Evolutionary conservation across 1,140 invertebrate species (phyloP), one percentile per base, ranked within the genome.

Genomic region (Coenobita brevimanus): DNA sequence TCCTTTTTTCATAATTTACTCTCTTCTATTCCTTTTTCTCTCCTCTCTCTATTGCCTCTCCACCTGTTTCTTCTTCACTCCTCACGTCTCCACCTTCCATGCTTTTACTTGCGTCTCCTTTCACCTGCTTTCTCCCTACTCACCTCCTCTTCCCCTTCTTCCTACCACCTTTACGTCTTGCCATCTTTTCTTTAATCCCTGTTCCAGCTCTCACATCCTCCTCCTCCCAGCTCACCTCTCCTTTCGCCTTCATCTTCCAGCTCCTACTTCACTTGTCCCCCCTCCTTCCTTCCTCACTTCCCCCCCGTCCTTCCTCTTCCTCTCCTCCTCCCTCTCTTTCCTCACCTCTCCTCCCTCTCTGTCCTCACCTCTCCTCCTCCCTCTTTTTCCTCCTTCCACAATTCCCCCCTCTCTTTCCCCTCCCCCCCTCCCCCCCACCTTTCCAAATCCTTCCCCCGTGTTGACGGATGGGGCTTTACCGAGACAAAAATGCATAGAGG

Each of bases 131-230:
- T 50, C 27, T 50, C 54, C 38, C 27, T 36, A n/a, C 38, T 78
- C 33, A 62, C 38, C 64, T 62, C 36, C 93, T 30, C 13, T 62
- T 41, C 21, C 24, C 21, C 46, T 64, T 67, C 24, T 30, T 67
- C 27, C 24, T 83, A 6, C 15, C 24, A 71, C 24, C 38, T 17
- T 73, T 21, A 17, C 62, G 64, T 17, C 60, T 30, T 79, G 10
- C 8, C 76, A 60, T 21, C 13, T 33, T 80, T 57, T 62, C 27
- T 69, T n/a, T 46, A 27, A 54, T 4, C 54, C 64, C 36, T 27
- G 50, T 67, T 82, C 24, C 38, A 41, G 50, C 67, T 82, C 64
- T 73, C 43, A 17, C 41, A 41, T 46, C 41, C 79, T 41, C 60
- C 67, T 60, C 27, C 60, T 81, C 54, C 43, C 57, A 41, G 57